Evolutionary conservation across 2,888 invertebrate species (phyloP), one percentile per base, ranked within the genome.

Genomic region (Xestia ashworthii): DNA sequence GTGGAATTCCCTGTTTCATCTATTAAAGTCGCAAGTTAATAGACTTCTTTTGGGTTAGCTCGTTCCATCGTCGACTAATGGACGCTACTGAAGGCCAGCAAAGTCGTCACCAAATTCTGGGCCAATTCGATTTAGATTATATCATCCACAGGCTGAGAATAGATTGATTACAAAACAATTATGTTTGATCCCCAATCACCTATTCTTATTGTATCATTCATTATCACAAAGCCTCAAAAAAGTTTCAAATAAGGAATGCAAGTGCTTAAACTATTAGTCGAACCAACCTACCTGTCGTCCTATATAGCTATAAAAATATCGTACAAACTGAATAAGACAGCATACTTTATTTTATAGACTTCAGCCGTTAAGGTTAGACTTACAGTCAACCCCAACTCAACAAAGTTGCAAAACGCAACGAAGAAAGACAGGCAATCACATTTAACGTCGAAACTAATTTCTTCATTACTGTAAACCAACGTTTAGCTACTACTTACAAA

Each of bases 391-490:
- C 55, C 60, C 32, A 32, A 82, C 38, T 38, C 25, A 60, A 55
- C 19, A 38, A 58, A 64, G 2, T 67, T 50, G 5, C 14, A 68
- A 78, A 81, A 71, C 32, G 41, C 53, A 55, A 69, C 22, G n/a
- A 58, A 64, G 46, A 60, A 69, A 55, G 72, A 79, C 81, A 66
- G 46, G 53, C 25, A 48, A 73, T 80, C 48, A 72, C 72, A 69
- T 83, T 83, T 66, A 55, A 62, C 38, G 69, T 80, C 60, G 3
- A 62, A 84, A 84, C 69, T n/a, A 72, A 84, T 73, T 70, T 84
- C 84, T 79, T 79, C 60, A 81, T 84, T 83, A 79, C 46, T 55
- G 58, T 69, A 19, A 71, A 74, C 44, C 32, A 58, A 60, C 38
- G 71, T 62, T 70, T 44, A 62, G 16, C 60, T 11, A 14, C 50